Base-by-base conservation (phyloP, 2,797 vertebrate genomes). In the Fundulus diaphanus region DNA sequence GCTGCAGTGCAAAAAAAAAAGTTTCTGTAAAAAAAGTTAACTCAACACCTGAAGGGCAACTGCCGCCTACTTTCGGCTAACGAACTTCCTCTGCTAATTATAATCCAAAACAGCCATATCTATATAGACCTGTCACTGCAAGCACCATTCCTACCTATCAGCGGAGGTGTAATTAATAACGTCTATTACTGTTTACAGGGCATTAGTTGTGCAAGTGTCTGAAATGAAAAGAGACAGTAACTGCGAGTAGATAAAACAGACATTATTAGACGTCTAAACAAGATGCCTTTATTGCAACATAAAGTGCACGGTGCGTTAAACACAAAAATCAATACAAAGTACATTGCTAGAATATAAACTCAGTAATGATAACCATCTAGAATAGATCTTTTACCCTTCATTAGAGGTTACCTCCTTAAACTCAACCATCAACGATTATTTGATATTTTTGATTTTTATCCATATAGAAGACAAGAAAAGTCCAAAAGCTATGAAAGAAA, bases 11-110 rank as follows among this genome's bases (percentile, higher is more conserved):
- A 65, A 54, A 27, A 35, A 20, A 20, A n/a, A n/a, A n/a, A 49
- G 54, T 5, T 35, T 44, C 8, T 69, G 61, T 46, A n/a, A n/a
- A n/a, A n/a, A n/a, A n/a, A n/a, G n/a, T n/a, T n/a, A n/a, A n/a
- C n/a, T n/a, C n/a, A n/a, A n/a, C 9, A 61, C 31, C 35, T 35
- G 66, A 70, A 76, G 56, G 72, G 44, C 59, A 72, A 77, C 65
- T 54, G 29, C 51, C 69, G 72, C 40, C 33, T 68, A 81, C 57
- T 68, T 78, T 56, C 37, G n/a, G 20, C 51, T 44, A 40, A 54
- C 46, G 0, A 75, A 73, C 72, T 83, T 54, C 48, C 68, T 70
- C 20, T 48, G 42, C 33, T 68, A 73, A 85, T 82, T 69, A 48
- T 13, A 68, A 76, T 67, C 20, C 33, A 79, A 68, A 70, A 37